Evolutionary conservation across 2,797 vertebrate species (phyloP), one percentile per base, ranked within the genome.

Genomic region (Anabacerthia variegaticeps): DNA sequence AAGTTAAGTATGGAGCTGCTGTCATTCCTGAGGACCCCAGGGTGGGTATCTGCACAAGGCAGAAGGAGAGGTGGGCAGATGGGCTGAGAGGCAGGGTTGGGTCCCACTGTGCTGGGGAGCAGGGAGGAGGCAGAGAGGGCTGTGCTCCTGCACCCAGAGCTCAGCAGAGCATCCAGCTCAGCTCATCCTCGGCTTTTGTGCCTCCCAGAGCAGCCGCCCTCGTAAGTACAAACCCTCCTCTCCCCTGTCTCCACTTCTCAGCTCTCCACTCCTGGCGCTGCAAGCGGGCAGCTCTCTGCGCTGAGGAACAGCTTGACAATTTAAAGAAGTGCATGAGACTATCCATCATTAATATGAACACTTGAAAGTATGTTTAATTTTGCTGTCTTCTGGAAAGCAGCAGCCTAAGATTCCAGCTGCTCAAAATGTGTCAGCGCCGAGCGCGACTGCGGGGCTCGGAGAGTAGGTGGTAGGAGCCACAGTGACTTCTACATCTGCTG

Each of bases 371-470:
- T 46, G 71, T 77, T 93, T 90, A 82, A 88, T 94, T 94, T 87
- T 82, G 59, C 82, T 88, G 54, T 90, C 76, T 88, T 85, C 1
- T 0, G 65, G 71, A 93, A 94, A 73, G 7, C 59, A 72, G 77
- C 74, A 85, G 83, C 61, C 49, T 67, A 54, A 89, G 91, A 83
- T 92, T 92, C 83, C 88, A 95, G 85, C 77, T 95, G 77, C 52
- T 80, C 74, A 46, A 85, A 92, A 87, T 58, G 61, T 37, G 61
- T 43, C 77, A 85, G 67, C 1, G 0, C 30, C 68, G 80, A 58
- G 56, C 71, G 67, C 80, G 77, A 36, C 74, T 74, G 52, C 67
- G 61, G 67, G 56, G 37, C 21, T 72, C 32, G 12, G 44, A 61
- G 44, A 54, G 34, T 23, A 54, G 74, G 61, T 30, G 0, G 0